Evolutionary conservation across 64 coral and sea anemone genomes (phyloP).

Genomic region (Montipora capricornis): DNA sequence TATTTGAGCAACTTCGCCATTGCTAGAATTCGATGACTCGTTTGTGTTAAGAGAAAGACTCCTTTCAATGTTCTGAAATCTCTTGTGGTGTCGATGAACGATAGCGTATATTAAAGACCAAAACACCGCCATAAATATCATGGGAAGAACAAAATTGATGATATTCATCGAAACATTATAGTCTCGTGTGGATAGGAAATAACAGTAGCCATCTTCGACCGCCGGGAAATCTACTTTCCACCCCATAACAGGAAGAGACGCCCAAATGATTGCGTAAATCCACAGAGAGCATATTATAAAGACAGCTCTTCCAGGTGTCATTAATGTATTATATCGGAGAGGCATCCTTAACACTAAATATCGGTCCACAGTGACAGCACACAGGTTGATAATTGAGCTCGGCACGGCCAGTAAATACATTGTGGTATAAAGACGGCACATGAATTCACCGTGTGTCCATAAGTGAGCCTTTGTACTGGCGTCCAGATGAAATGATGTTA

Average conservation of each 20-base stretch:
- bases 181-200: slow-evolving; percentile 5
- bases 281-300: slow-evolving; percentile 60
- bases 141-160: slow-evolving; percentile 82
- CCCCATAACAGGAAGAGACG: slow-evolving; percentile 70
- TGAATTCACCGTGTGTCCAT: slow-evolving; percentile 74
- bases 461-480: neutral
- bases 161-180: slow-evolving; percentile 72
- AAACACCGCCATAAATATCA: slow-evolving; percentile 87
- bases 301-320: slow-evolving; percentile 69
- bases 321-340: slow-evolving; percentile 76
- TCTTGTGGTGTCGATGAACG: slow-evolving; percentile 78
- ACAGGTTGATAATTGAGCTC: slow-evolving; percentile 85
- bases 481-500: slow-evolving; percentile 70
- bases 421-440: slow-evolving; percentile 80
- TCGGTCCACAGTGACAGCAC: slow-evolving; percentile 85
- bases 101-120: slow-evolving; percentile 88
- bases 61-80: slow-evolving; percentile 79
- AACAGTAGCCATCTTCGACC: neutral
- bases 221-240: slow-evolving; percentile 16
- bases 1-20: slow-evolving; percentile 43
- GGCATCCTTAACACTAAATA: slow-evolving; percentile 85
- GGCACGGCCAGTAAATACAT: slow-evolving; percentile 83
- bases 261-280: slow-evolving; percentile 75
- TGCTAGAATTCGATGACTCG: slow-evolving; percentile 64
- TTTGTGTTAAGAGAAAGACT: slow-evolving; percentile 83